phyloP scores from a whole-genome alignment of 1,140 invertebrate species.

The Bombus soroeensis region DNA sequence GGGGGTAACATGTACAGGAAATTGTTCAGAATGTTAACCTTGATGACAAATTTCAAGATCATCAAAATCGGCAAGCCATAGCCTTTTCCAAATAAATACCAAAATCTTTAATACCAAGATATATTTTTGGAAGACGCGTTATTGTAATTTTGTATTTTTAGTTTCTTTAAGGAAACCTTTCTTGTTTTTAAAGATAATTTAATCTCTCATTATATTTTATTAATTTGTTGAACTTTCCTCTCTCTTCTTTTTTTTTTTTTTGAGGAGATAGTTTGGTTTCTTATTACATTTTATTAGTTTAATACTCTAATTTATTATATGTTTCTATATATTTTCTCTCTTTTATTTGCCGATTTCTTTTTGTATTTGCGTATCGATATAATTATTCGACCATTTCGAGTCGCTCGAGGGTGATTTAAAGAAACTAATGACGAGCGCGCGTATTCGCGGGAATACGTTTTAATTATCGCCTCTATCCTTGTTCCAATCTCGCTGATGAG shows the following conservation, averaged over 20 bases:
- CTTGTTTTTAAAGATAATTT: too few species aligned
- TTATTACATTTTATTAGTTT: neutral
- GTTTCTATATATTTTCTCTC: neutral
- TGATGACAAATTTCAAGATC: too few species aligned
- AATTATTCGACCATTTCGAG: neutral
- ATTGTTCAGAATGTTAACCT: too few species aligned
- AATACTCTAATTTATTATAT: neutral
- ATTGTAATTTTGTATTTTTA: neutral
- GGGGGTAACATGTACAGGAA: too few species aligned
- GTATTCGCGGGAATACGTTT: conserved; percentile 33
- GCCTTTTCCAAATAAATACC: too few species aligned
- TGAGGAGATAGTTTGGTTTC: too few species aligned
- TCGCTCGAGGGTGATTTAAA: conserved; percentile 29
- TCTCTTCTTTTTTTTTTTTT: too few species aligned
- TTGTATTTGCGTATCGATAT: neutral
- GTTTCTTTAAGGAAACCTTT: neutral
- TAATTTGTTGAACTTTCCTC: too few species aligned
- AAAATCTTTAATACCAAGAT: too few species aligned
- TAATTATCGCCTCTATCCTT: conserved; percentile 38
- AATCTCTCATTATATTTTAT: too few species aligned
- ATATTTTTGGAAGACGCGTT: neutral
- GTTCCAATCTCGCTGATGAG: conserved; percentile 1
- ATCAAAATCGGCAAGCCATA: too few species aligned
- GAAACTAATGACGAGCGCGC: neutral
- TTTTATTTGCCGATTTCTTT: neutral